Evolutionary conservation across 2,888 invertebrate genomes (phyloP), one percentile per base, ranked within the genome.

Genomic region (Taenaris catops): DNA sequence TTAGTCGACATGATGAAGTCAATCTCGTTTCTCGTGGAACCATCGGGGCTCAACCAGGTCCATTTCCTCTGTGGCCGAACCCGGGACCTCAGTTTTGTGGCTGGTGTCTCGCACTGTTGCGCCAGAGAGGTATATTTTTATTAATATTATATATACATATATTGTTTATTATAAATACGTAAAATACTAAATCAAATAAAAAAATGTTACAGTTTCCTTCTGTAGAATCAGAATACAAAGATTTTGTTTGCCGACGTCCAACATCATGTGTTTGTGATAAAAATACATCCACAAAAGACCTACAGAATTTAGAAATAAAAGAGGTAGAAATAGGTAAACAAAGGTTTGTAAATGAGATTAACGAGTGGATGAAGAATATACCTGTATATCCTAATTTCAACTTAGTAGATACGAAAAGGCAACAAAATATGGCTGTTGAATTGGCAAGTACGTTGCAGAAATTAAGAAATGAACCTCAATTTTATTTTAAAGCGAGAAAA

Each of bases 351-450:
- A 25, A 19, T 16, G 37, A 12, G 24, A 20, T 44, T 1, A 29
- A 12, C 3, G 35, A 38, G 4, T 41, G 41, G 41, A 14, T 36
- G 1, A 33, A 27, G 7, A 25, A 14, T 2, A 34, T 44, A 8
- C 44, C 44, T 5, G 26, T 41, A 8, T 18, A 38, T 5, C 10
- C 23, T 1, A 26, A 36, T 12, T 41, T 38, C 3, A 24, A 10
- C 6, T 25, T 9, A 11, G 19, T 4, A 8, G 42, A 43, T 20
- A 40, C 25, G 8, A 9, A 7, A 3, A 33, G 17, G 21, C 34
- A 20, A 24, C 32, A 33, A 6, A 11, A 25, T 17, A 2, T 29
- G 10, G 4, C 28, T 14, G 9, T 10, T 4, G 12, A 25, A 10
- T 26, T 46, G 17, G 25, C 32, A 25, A 18, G 16, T 4, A 38